phyloP scores from a whole-genome alignment of 2,113 vertebrate genomes.

The Mesitornis unicolor region DNA sequence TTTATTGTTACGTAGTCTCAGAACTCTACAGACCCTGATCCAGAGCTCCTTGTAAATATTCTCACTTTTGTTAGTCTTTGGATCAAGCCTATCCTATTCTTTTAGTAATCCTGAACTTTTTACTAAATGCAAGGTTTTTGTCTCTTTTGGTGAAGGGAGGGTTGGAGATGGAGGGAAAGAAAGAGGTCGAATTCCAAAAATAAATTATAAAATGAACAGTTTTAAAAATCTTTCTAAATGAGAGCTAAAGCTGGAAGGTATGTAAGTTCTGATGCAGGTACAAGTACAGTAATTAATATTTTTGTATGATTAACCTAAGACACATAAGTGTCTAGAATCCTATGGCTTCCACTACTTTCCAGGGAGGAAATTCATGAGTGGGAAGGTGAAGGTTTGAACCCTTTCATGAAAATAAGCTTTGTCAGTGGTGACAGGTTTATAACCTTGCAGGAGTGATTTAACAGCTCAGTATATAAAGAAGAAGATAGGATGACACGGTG shows the following conservation, averaged over 20 bases:
- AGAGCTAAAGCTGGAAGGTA: conserved; percentile 50
- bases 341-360: neutral
- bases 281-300: neutral
- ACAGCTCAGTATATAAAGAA: neutral
- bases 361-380: neutral
- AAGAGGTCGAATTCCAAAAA: neutral
- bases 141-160: neutral
- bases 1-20: neutral
- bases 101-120: neutral
- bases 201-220: neutral
- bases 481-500: neutral
- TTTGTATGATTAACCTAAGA: neutral
- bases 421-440: neutral
- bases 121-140: neutral
- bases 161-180: neutral
- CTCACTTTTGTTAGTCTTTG: neutral
- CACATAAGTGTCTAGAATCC: neutral
- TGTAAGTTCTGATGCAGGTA: neutral
- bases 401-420: neutral
- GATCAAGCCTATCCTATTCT: neutral
- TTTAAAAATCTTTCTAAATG: neutral
- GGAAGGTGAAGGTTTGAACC: neutral
- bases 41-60: neutral
- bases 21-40: neutral
- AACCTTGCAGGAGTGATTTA: neutral